phyloP scores from a whole-genome alignment of 2,888 invertebrate species.

The Spisula subtruncata region DNA sequence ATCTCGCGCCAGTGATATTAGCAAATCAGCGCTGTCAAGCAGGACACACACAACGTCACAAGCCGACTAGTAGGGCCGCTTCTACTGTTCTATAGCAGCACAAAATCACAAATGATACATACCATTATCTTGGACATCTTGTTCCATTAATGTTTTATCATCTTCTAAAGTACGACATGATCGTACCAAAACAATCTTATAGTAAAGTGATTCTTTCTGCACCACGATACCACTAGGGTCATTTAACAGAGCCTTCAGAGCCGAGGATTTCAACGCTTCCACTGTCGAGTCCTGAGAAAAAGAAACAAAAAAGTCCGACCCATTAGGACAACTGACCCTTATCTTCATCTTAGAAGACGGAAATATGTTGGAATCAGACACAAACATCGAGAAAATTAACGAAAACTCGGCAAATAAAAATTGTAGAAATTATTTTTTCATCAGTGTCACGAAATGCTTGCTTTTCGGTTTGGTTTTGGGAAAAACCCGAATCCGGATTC shows the following conservation, averaged over 20 bases:
- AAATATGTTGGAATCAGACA: conserved; percentile 86
- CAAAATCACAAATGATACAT: conserved; percentile 25
- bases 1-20: no score
- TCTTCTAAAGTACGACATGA: conserved; percentile 86
- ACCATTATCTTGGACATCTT: conserved; percentile 87
- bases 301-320: conserved; percentile 84
- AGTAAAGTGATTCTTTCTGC: conserved; percentile 86
- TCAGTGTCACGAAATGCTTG: conserved; percentile 20
- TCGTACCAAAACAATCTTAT: conserved; percentile 87
- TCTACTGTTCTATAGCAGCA: no score
- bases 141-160: conserved; percentile 86
- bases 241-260: conserved; percentile 86
- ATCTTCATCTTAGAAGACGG: conserved; percentile 85
- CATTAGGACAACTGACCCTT: conserved; percentile 86
- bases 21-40: no score
- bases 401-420: conserved; percentile 14
- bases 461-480: not conserved
- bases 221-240: conserved; percentile 85
- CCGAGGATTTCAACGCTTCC: conserved; percentile 87
- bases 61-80: no score
- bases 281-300: conserved; percentile 86
- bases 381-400: conserved; percentile 84
- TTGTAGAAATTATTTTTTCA: not conserved
- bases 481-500: no score
- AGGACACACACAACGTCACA: no score